Conservation (phyloP, 2,797 vertebrate genomes). For the Periparus ater region DNA sequence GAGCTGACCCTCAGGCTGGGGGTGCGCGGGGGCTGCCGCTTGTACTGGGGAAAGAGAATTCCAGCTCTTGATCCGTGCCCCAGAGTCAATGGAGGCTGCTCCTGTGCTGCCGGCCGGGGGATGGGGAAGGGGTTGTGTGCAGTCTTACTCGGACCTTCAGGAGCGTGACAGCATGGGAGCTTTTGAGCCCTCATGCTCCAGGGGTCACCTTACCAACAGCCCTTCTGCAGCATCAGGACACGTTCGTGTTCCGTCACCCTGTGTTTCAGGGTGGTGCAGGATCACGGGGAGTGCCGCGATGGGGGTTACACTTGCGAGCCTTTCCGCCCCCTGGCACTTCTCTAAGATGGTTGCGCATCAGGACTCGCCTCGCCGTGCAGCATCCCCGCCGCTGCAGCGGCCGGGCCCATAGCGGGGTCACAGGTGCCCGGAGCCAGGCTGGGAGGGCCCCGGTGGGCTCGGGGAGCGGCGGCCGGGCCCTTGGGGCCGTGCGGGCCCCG, state of each 20-base stretch:
- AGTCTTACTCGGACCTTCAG: not conserved
- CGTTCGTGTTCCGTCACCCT: rapidly evolving
- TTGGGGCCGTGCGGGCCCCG: not conserved
- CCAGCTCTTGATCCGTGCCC: not conserved
- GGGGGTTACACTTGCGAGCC: not conserved
- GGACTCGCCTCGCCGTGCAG: not conserved
- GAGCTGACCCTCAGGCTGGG: not conserved
- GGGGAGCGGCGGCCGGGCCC: not conserved
- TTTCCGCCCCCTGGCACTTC: rapidly evolving
- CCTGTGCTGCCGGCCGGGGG: not conserved
- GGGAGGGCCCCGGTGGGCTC: not conserved
- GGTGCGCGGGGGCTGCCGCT: not conserved
- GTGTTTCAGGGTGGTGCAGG: not conserved
- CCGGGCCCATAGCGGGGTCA: not conserved
- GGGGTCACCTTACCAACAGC: rapidly evolving
- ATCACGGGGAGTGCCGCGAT: rapidly evolving
- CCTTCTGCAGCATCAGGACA: not conserved
- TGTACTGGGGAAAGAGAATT: rapidly evolving
- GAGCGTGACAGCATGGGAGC: not conserved
- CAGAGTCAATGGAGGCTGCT: not conserved
- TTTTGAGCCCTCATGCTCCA: not conserved
- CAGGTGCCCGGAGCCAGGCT: no score
- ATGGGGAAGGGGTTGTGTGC: not conserved
- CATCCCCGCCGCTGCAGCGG: not conserved
- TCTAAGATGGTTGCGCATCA: not conserved